phyloP scores from a whole-genome alignment of 2,888 invertebrate genomes.

The Chrysolina oricalcia region DNA sequence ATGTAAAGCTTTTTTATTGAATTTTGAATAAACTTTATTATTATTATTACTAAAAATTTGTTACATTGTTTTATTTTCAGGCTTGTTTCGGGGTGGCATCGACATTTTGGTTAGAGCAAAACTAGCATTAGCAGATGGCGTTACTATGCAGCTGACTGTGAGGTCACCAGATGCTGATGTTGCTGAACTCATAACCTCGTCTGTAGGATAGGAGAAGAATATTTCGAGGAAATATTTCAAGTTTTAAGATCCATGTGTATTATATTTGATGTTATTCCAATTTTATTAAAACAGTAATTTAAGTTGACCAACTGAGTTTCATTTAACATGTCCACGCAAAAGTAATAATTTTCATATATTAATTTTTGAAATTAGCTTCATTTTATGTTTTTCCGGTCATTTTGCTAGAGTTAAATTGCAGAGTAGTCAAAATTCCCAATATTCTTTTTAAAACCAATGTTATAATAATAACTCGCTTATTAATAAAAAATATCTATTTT shows the following conservation, averaged over 20 bases:
- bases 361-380: too few species aligned
- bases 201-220: conserved; percentile 80
- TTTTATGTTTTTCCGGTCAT: too few species aligned
- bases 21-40: too few species aligned
- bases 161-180: conserved; percentile 89
- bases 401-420: too few species aligned
- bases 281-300: conserved; percentile 33
- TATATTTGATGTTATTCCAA: conserved; percentile 33
- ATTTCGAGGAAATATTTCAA: neutral
- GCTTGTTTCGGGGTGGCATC: conserved; percentile 91
- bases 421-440: too few species aligned
- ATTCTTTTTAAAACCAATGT: too few species aligned
- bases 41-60: too few species aligned
- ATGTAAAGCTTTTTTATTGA: too few species aligned
- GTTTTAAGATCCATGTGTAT: conserved; percentile 25
- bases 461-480: neutral
- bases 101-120: conserved; percentile 92
- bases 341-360: too few species aligned
- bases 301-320: neutral
- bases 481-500: neutral
- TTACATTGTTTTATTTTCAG: conserved; percentile 66
- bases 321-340: neutral
- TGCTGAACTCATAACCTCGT: conserved; percentile 89
- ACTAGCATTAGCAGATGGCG: conserved; percentile 85
- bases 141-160: conserved; percentile 95